These are phyloP conservation scores for Syritta pipiens DNA, from an alignment of 2,888 invertebrate genomes.

Conservation along the genomic window DNA sequence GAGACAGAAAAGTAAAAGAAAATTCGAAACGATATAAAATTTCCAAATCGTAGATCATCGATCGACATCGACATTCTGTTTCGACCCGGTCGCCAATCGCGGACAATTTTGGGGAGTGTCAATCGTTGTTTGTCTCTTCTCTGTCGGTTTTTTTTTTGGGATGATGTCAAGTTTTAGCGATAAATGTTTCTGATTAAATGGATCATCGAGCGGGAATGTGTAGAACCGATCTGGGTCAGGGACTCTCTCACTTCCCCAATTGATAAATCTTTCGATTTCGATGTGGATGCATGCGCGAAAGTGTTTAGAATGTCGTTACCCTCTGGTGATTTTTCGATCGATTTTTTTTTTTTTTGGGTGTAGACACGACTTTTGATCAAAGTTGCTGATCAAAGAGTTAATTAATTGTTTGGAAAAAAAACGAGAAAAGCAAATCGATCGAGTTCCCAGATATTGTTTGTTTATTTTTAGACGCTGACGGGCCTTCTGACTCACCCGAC, in stretches of 20 bases:
- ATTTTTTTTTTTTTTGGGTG: slow-evolving; percentile 54
- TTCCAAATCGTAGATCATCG: slow-evolving; percentile 45
- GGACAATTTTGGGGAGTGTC: slow-evolving; percentile 57
- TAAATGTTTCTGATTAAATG: slow-evolving; percentile 44
- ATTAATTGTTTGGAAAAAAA: slow-evolving; percentile 40
- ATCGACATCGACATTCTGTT: slow-evolving; percentile 54
- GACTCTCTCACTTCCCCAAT: slow-evolving; percentile 39
- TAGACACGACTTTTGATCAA: slow-evolving; percentile 33
- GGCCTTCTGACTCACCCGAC: neutral
- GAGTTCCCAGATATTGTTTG: slow-evolving; percentile 36
- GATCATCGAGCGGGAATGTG: slow-evolving; percentile 56
- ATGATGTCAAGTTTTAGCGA: slow-evolving; percentile 65
- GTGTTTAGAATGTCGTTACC: slow-evolving; percentile 51
- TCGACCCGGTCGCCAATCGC: slow-evolving; percentile 15
- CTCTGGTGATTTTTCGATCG: slow-evolving; percentile 45
- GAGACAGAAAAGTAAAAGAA: slow-evolving; percentile 15
- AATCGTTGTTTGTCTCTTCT: slow-evolving; percentile 39
- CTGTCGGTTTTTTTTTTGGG: slow-evolving; percentile 26
- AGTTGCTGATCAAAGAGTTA: too few relatives aligned
- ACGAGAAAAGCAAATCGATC: slow-evolving; percentile 10
- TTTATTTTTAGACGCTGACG: slow-evolving; percentile 62
- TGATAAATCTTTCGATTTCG: slow-evolving; percentile 31
- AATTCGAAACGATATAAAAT: neutral
- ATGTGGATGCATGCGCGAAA: slow-evolving; percentile 24
- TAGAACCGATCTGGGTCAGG: slow-evolving; percentile 55